Conservation (phyloP, 2,888 invertebrate species). For the Chaitophorus viminalis region DNA sequence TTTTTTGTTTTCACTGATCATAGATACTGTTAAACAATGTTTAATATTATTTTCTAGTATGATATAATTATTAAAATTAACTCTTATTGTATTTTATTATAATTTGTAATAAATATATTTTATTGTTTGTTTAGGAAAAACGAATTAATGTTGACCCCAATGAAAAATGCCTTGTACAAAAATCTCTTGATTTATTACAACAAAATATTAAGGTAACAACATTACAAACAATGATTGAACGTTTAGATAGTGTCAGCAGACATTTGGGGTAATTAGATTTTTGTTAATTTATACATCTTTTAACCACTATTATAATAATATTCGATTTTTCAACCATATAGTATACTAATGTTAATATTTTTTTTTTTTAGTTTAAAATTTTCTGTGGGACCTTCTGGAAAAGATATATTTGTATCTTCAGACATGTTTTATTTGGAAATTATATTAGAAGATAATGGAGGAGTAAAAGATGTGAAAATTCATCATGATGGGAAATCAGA, state of each 20-base stretch:
- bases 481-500: conserved; percentile 88
- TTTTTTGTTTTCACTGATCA: too few species aligned
- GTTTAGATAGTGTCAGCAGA: conserved; percentile 88
- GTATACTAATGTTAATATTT: too few species aligned
- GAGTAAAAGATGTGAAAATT: conserved; percentile 88
- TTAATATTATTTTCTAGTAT: background rate
- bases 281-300: background rate
- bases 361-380: conserved; percentile 78
- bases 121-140: conserved; percentile 76
- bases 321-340: too few species aligned
- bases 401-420: conserved; percentile 89
- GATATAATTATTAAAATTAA: background rate
- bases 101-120: background rate
- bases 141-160: conserved; percentile 86
- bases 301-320: too few species aligned
- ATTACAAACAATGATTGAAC: conserved; percentile 89
- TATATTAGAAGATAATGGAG: conserved; percentile 82
- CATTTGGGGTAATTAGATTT: conserved; percentile 78
- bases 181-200: conserved; percentile 90
- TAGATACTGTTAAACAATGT: too few species aligned
- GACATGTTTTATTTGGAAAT: conserved; percentile 98
- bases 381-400: conserved; percentile 82
- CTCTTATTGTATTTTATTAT: background rate
- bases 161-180: conserved; percentile 86
- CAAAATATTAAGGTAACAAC: conserved; percentile 94